Percentiles rank a stretch among this genome's conserved stretches.
These are phyloP conservation scores for Tridacna crocea DNA, from an alignment of 2,888 invertebrate genomes.

Conservation along the genomic window DNA sequence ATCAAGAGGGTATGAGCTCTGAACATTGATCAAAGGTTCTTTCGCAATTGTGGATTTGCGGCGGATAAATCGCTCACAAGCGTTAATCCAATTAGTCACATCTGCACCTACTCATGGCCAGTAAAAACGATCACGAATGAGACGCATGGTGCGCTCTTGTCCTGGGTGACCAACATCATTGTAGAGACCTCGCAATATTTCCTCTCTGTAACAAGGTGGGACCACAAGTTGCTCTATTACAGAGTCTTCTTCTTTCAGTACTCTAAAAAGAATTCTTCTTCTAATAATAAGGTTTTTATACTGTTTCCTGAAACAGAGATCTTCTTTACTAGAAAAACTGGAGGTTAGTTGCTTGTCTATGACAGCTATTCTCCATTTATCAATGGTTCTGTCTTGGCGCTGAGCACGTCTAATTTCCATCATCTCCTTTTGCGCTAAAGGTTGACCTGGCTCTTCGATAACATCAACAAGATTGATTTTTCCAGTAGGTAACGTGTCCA, in stretches of 20 bases:
- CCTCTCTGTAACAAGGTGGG: no score
- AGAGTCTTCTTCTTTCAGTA: neutral
- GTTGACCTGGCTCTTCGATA: neutral
- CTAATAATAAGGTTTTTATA: slow-evolving; percentile 10
- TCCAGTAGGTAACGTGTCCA: neutral
- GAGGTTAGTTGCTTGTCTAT: neutral
- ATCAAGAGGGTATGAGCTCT: slow-evolving; percentile 13
- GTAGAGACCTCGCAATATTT: neutral
- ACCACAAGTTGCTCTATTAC: slow-evolving; percentile 9
- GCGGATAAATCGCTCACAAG: neutral
- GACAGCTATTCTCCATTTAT: slow-evolving; percentile 8
- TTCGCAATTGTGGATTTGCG: no score
- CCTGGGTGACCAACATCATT: slow-evolving; percentile 22
- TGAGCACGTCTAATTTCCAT: neutral
- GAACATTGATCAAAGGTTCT: no score
- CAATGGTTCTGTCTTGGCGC: neutral
- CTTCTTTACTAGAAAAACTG: neutral
- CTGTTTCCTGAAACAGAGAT: slow-evolving; percentile 13
- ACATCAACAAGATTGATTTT: neutral
- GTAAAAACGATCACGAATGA: slow-evolving; percentile 8
- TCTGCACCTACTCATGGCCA: no score
- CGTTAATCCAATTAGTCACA: no score
- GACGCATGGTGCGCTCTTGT: neutral
- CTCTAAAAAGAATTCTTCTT: slow-evolving; percentile 15
- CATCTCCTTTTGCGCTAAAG: slow-evolving; percentile 6